Conservation (phyloP, 2,113 vertebrate species). For the Thymallus thymallus region DNA sequence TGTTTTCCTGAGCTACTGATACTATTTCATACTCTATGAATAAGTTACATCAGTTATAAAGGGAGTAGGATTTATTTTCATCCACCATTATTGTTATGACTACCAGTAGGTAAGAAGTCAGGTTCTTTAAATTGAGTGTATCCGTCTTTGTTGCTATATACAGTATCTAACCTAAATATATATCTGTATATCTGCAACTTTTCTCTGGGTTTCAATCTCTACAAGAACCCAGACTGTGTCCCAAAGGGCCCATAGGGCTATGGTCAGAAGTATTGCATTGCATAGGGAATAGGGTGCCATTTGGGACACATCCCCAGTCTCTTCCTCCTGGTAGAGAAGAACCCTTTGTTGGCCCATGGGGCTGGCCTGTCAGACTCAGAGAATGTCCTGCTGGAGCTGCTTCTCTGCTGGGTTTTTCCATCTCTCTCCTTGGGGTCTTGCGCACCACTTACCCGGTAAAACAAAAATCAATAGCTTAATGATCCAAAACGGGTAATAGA, state of each 20-base stretch:
- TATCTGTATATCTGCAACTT: slow-evolving; percentile 41
- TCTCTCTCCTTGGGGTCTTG: slow-evolving; percentile 64
- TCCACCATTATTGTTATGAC: too few species aligned
- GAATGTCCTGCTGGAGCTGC: slow-evolving; percentile 72
- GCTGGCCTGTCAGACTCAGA: slow-evolving; percentile 67
- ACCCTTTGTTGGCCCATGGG: slow-evolving; percentile 60
- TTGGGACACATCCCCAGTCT: too few species aligned
- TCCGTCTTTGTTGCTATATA: slow-evolving; percentile 65
- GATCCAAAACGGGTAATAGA: slow-evolving; percentile 81
- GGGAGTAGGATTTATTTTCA: too few species aligned
- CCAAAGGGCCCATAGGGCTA: not conserved
- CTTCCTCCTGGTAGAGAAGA: slow-evolving; percentile 1
- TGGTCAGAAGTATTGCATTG: too few species aligned
- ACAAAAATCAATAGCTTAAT: slow-evolving; percentile 83
- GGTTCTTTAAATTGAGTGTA: too few species aligned
- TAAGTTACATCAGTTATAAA: too few species aligned
- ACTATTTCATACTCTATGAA: too few species aligned
- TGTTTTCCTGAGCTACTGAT: too few species aligned
- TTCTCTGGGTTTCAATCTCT: not conserved
- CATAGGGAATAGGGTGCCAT: too few species aligned
- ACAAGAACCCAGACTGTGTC: slow-evolving; percentile 40
- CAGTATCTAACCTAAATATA: slow-evolving; percentile 1
- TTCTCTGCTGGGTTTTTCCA: slow-evolving; percentile 68
- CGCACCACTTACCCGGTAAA: slow-evolving; percentile 74
- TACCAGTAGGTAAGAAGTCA: too few species aligned